Evolutionary conservation across 2,888 invertebrate genomes (phyloP), one percentile per base, ranked within the genome.

Genomic region (Mylabris sibirica): DNA sequence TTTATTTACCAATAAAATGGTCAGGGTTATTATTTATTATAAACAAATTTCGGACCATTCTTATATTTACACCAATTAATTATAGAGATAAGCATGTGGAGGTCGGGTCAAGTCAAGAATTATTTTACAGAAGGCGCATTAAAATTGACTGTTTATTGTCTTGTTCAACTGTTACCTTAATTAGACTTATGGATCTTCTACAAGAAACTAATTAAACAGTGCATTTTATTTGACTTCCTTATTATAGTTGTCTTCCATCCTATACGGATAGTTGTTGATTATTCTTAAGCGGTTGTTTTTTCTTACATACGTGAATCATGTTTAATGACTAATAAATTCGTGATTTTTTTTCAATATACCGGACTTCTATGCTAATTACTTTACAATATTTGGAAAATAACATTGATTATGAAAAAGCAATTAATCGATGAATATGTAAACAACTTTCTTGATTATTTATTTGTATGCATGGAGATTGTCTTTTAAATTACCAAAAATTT

Each of bases 291-390:
- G 22, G n/a, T 20, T 20, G 3, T 57, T 26, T 14, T 57, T 57
- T 57, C 26, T 26, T 26, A 2, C 1, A 57, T 24, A 22, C 11
- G 24, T 57, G 57, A 57, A 12, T 57, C 57, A 57, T 26, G 3
- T 24, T 24, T 57, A 57, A 57, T 57, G 57, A 57, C 6, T 57
- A 57, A 57, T 12, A 26, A 57, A 57, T 57, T 57, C 57, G 26
- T 57, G 26, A 57, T 57, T 4, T 26, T 4, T 26, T 53, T 57
- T 30, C 30, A 30, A 24, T 24, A 57, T 57, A 24, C 57, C 57
- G 57, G 57, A 26, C 14, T 57, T 26, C 6, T 26, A 57, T 3
- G 6, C 14, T 57, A 26, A 57, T 57, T 57, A 14, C 26, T 8
- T 57, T 26, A 5, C 6, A 14, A 26, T 57, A 49, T 49, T 49